Conservation (phyloP, 2,113 vertebrate genomes). For the Hippocampus guttulatus region DNA sequence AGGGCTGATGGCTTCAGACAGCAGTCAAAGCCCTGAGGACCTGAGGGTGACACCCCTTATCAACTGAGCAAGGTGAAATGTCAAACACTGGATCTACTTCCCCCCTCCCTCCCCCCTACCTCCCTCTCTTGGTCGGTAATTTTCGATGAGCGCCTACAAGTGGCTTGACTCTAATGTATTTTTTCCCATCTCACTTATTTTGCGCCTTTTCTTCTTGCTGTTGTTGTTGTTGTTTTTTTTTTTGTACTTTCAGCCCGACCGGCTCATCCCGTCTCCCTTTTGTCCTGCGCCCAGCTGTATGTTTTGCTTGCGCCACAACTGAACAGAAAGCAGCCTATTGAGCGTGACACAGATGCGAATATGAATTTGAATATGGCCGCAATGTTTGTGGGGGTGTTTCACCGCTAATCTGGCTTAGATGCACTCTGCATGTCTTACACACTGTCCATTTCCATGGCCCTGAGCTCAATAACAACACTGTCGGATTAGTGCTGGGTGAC, state of each 20-base stretch:
- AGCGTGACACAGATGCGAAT: slow-evolving; percentile 55
- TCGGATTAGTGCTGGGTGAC: slow-evolving; percentile 71
- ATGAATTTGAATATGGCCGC: slow-evolving; percentile 64
- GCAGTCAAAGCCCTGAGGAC: slow-evolving; percentile 67
- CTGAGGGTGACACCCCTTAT: slow-evolving; percentile 70
- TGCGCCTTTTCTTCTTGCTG: neutral
- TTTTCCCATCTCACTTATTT: neutral
- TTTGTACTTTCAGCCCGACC: too few species aligned
- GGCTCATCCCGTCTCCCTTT: neutral
- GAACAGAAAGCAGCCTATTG: slow-evolving; percentile 43
- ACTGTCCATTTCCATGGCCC: slow-evolving; percentile 67
- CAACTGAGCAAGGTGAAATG: slow-evolving; percentile 71
- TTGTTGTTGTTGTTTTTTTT: too few species aligned
- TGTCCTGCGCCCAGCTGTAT: slow-evolving; percentile 9
- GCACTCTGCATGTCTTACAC: slow-evolving; percentile 66
- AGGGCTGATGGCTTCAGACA: slow-evolving; percentile 65
- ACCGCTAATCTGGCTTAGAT: slow-evolving; percentile 69
- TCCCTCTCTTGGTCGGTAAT: slow-evolving; percentile 17
- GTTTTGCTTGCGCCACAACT: slow-evolving; percentile 19
- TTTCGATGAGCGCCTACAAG: neutral
- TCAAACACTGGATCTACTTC: slow-evolving; percentile 69
- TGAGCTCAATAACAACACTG: slow-evolving; percentile 72
- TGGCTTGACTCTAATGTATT: neutral
- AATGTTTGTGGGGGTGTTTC: slow-evolving; percentile 65
- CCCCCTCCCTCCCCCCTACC: slow-evolving; percentile 29